Conservation (phyloP, 2,888 invertebrate genomes). For the Tinea trinotella region DNA sequence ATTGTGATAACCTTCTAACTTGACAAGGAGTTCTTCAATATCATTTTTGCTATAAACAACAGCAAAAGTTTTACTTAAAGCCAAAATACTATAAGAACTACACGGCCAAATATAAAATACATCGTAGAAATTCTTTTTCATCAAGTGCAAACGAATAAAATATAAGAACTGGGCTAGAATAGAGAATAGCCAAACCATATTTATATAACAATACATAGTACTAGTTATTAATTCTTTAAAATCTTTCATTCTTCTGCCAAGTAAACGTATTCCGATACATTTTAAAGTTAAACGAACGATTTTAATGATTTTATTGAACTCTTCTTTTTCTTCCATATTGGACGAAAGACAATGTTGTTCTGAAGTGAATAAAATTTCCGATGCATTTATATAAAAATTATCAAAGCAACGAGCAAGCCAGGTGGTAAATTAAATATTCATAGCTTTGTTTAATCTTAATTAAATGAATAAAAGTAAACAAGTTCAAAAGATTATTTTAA, state of each 20-base stretch:
- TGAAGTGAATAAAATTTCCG: not conserved
- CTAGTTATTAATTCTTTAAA: constrained; percentile 9
- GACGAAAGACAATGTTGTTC: not conserved
- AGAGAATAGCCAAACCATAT: constrained; percentile 1
- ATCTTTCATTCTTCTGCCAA: constrained; percentile 10
- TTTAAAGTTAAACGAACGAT: constrained; percentile 11
- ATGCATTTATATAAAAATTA: not conserved
- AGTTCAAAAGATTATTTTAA: no score
- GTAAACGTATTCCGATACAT: constrained; percentile 6
- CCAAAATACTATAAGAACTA: constrained; percentile 11
- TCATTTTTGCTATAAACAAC: constrained; percentile 1
- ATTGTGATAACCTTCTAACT: not conserved
- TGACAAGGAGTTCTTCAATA: not conserved
- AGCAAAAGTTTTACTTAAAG: constrained; percentile 7
- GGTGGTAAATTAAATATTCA: not conserved
- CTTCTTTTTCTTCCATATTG: constrained; percentile 1
- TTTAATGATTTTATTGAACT: not conserved
- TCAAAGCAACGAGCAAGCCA: not conserved
- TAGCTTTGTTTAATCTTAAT: not conserved
- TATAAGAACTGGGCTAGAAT: not conserved
- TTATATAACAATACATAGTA: constrained; percentile 11
- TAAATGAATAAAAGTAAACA: not conserved
- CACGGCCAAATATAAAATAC: constrained; percentile 11
- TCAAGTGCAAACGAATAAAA: constrained; percentile 9
- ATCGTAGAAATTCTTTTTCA: constrained; percentile 7